Conservation (phyloP, 2,113 vertebrate genomes). For the Alces alces region DNA sequence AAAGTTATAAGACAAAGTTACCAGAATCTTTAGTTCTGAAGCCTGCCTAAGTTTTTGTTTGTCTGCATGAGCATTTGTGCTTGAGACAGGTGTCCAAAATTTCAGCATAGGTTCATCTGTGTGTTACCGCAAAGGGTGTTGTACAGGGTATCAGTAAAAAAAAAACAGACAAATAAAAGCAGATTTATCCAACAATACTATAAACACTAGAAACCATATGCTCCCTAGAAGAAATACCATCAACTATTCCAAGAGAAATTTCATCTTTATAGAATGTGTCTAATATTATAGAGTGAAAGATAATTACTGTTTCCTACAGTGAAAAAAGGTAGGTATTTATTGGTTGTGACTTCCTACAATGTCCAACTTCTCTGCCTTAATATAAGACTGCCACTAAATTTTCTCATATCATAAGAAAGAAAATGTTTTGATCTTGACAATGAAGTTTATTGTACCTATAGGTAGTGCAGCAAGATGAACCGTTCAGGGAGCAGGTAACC, state of each 20-base stretch:
- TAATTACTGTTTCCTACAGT: background rate
- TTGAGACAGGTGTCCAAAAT: slow-evolving; percentile 6
- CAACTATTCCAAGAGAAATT: background rate
- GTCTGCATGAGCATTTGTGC: background rate
- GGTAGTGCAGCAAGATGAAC: background rate
- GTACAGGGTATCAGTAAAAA: background rate
- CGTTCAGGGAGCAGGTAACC: background rate
- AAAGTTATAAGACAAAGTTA: background rate
- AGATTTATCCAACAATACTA: background rate
- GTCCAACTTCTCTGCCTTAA: background rate
- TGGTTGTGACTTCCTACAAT: background rate
- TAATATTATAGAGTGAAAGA: background rate
- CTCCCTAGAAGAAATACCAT: background rate
- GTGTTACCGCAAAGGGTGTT: background rate
- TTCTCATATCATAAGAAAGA: background rate
- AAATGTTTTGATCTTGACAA: background rate
- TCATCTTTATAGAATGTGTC: background rate
- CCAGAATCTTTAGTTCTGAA: background rate
- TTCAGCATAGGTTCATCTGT: background rate
- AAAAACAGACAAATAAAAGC: background rate
- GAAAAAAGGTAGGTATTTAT: background rate
- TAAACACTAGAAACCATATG: background rate
- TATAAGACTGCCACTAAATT: background rate
- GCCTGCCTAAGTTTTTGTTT: background rate
- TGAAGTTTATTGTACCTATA: background rate